Percentiles rank a stretch among this genome's conserved stretches.
Conservation (phyloP, 2,797 vertebrate genomes). For the Atherinosoma microstoma region DNA sequence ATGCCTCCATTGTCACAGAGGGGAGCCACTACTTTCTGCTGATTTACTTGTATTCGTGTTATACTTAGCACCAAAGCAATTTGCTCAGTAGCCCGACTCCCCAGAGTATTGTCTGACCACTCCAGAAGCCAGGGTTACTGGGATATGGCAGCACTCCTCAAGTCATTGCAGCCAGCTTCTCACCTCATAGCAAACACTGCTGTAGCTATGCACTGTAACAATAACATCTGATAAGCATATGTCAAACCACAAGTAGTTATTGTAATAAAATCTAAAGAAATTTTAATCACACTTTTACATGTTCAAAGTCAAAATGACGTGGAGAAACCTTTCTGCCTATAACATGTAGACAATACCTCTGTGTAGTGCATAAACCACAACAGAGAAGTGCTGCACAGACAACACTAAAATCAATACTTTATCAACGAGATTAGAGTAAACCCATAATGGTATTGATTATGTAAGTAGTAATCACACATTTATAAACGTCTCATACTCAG, state of each 20-base stretch:
- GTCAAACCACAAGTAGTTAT: conserved; percentile 37
- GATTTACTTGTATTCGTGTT: conserved; percentile 74
- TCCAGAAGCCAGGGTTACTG: conserved; percentile 70
- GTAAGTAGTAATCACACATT: background rate
- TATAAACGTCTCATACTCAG: background rate
- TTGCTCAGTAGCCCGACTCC: conserved; percentile 59
- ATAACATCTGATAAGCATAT: conserved; percentile 44
- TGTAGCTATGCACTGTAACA: conserved; percentile 26
- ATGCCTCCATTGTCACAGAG: conserved; percentile 82
- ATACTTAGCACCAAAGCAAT: conserved; percentile 76
- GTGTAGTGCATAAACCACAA: background rate
- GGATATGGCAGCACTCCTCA: conserved; percentile 52
- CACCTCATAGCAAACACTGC: conserved; percentile 56
- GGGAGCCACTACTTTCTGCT: conserved; percentile 72
- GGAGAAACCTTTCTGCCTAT: background rate
- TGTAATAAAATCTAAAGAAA: conserved; percentile 36
- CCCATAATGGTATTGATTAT: background rate
- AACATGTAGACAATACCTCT: background rate
- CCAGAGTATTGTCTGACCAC: conserved; percentile 64
- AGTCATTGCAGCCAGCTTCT: conserved; percentile 52
- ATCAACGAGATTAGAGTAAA: background rate
- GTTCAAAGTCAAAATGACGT: background rate
- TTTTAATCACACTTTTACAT: conserved; percentile 7
- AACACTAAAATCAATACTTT: background rate
- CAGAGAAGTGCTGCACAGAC: background rate